These are phyloP conservation scores for Hypomecis punctinalis DNA, from an alignment of 2,888 invertebrate genomes.

Conservation along the genomic window DNA sequence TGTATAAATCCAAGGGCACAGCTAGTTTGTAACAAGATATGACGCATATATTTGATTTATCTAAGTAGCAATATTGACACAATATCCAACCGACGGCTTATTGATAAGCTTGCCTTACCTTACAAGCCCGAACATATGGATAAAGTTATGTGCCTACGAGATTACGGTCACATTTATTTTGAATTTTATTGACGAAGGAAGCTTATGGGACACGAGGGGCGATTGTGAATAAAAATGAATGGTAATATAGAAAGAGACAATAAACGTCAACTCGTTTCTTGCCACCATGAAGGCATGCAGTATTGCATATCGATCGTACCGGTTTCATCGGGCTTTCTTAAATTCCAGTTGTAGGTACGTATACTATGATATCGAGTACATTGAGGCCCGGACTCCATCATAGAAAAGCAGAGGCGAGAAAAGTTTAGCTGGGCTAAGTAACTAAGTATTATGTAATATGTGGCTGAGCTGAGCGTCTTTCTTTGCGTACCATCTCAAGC, in stretches of 20 bases:
- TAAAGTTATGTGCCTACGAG: slow-evolving; percentile 11
- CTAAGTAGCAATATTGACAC: slow-evolving; percentile 30
- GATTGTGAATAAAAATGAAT: slow-evolving; percentile 43
- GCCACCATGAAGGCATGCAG: slow-evolving; percentile 41
- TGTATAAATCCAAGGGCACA: too few relatives aligned
- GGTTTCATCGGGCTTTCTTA: slow-evolving; percentile 11
- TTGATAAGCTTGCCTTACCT: slow-evolving; percentile 30
- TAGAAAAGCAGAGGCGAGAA: too few relatives aligned
- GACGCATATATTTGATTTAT: slow-evolving; percentile 32
- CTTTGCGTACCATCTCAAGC: too few relatives aligned
- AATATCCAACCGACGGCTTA: slow-evolving; percentile 28
- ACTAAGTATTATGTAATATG: too few relatives aligned
- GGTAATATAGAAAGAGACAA: slow-evolving; percentile 38
- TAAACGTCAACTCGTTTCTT: slow-evolving; percentile 24
- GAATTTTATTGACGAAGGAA: slow-evolving; percentile 39
- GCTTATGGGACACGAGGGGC: slow-evolving; percentile 38
- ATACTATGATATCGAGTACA: background rate
- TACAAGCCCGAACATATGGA: slow-evolving; percentile 14
- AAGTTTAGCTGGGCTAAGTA: too few relatives aligned
- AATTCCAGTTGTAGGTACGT: slow-evolving; percentile 3
- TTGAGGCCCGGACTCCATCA: too few relatives aligned
- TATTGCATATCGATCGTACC: slow-evolving; percentile 43
- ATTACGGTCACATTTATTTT: slow-evolving; percentile 18
- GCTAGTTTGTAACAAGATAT: too few relatives aligned
- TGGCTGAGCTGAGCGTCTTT: too few relatives aligned